phyloP scores from a whole-genome alignment of 1,140 invertebrate species.

The Drosophila novamexicana region DNA sequence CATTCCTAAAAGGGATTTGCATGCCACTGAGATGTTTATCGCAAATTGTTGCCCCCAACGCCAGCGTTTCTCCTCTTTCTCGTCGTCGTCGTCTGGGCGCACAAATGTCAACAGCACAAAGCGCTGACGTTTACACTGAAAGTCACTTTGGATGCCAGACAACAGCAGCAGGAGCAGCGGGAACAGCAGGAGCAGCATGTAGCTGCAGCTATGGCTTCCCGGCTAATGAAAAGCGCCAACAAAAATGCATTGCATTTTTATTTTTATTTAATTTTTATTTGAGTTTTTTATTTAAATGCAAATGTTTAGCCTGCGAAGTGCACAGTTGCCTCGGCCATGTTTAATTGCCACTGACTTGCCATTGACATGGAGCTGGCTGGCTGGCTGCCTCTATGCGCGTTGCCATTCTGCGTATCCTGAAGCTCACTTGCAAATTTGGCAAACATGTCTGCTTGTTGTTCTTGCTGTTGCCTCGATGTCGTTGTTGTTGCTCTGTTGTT shows the following conservation, averaged over 20 bases:
- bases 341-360: constrained; percentile 62
- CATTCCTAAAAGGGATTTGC: constrained; percentile 78
- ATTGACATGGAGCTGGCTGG: constrained; percentile 42
- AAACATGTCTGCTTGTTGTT: constrained; percentile 56
- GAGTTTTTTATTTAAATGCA: constrained; percentile 65
- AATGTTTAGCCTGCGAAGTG: constrained; percentile 56
- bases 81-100: constrained; percentile 53
- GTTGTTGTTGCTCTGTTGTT: constrained; percentile 10
- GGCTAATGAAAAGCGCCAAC: constrained; percentile 77
- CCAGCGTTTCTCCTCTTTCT: constrained; percentile 8
- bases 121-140: constrained; percentile 81
- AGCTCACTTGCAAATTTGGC: constrained; percentile 54
- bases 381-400: not conserved
- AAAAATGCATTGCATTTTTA: constrained; percentile 74
- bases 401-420: not conserved
- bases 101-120: constrained; percentile 81
- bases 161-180: constrained; percentile 14
- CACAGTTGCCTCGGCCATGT: constrained; percentile 25
- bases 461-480: constrained; percentile 16
- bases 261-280: constrained; percentile 29
- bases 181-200: not conserved
- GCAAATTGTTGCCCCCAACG: constrained; percentile 73
- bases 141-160: constrained; percentile 77
- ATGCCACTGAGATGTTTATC: constrained; percentile 82
- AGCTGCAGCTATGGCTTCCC: not conserved